phyloP scores from a whole-genome alignment of 2,797 vertebrate genomes.

The Microctenopoma steveboyesi region DNA sequence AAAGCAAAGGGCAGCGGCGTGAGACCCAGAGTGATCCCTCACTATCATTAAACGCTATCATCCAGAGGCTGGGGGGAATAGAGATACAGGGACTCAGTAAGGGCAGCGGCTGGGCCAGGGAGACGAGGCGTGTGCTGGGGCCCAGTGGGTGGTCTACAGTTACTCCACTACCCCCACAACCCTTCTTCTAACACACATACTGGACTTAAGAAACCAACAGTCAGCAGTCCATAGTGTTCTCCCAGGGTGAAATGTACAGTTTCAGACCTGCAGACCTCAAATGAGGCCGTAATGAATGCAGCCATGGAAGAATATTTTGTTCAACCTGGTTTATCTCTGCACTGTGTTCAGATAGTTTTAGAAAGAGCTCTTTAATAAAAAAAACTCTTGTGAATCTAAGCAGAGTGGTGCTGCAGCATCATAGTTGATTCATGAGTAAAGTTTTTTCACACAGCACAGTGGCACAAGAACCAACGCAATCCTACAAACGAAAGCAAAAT shows the following conservation, averaged over 20 bases:
- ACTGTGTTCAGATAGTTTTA: constrained; percentile 4
- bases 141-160: constrained; percentile 80
- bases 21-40: constrained; percentile 78
- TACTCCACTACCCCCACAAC: constrained; percentile 25
- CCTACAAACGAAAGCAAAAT: background rate
- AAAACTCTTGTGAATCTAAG: constrained; percentile 8
- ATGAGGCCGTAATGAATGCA: constrained; percentile 38
- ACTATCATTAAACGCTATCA: constrained; percentile 85
- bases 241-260: constrained; percentile 25
- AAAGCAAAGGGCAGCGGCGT: constrained; percentile 77
- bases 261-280: constrained; percentile 30
- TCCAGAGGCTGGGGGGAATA: constrained; percentile 50
- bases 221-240: constrained; percentile 38
- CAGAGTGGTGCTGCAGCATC: background rate
- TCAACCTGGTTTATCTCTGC: constrained; percentile 24
- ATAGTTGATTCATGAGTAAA: background rate
- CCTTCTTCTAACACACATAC: constrained; percentile 41
- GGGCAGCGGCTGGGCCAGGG: constrained; percentile 59
- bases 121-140: constrained; percentile 63
- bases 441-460: background rate
- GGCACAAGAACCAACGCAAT: background rate
- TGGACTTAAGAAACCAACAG: constrained; percentile 58
- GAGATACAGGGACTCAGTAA: constrained; percentile 64
- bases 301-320: constrained; percentile 35
- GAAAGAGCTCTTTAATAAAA: constrained; percentile 7